Conservation (phyloP, 2,888 invertebrate genomes). For the Mimachlamys varia region DNA sequence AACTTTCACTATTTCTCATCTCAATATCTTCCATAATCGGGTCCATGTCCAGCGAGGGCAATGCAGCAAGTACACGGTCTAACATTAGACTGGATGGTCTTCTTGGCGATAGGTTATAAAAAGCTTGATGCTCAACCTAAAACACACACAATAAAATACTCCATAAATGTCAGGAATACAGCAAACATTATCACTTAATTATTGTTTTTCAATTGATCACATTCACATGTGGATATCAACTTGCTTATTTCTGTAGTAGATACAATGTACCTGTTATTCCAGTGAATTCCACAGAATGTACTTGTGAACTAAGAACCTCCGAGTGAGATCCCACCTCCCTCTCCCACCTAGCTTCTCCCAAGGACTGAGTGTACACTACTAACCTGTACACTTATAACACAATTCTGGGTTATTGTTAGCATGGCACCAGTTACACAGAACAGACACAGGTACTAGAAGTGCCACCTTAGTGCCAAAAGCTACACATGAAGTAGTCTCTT, state of each 20-base stretch:
- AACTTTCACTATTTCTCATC: constrained; percentile 55
- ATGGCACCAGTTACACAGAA: not conserved
- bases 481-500: not conserved
- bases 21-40: constrained; percentile 55
- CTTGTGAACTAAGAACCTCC: not conserved
- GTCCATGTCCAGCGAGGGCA: constrained; percentile 69
- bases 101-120: constrained; percentile 63
- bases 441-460: constrained; percentile 2
- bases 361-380: not conserved
- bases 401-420: not conserved
- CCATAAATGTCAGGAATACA: constrained; percentile 37
- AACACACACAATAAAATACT: constrained; percentile 42
- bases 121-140: constrained; percentile 71
- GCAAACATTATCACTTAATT: constrained; percentile 42
- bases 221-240: not conserved
- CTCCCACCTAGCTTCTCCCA: not conserved
- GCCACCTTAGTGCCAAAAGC: constrained; percentile 13
- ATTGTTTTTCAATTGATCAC: constrained; percentile 10
- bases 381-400: not conserved
- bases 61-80: constrained; percentile 66
- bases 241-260: not conserved
- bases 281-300: not conserved
- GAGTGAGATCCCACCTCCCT: constrained; percentile 1
- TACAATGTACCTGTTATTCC: not conserved
- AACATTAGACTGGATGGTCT: constrained; percentile 73